Evolutionary conservation across 2,113 vertebrate genomes (phyloP).

Genomic region (Gymnorhina tibicen): DNA sequence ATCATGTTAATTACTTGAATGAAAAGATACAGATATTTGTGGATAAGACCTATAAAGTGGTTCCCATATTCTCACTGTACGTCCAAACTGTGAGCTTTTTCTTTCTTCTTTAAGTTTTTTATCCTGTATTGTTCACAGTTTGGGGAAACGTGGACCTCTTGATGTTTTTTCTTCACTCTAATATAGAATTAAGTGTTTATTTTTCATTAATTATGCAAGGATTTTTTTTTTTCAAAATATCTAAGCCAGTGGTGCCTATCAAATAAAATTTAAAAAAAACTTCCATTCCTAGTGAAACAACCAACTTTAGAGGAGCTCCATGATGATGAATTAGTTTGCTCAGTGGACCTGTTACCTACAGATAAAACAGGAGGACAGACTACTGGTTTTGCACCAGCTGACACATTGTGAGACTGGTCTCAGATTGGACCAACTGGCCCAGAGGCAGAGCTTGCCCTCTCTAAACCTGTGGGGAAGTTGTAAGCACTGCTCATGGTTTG

Average conservation of each 20-base stretch:
- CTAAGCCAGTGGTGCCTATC: neutral
- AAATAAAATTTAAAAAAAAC: neutral
- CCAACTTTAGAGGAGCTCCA: neutral
- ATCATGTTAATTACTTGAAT: conserved; percentile 21
- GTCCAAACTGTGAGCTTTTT: neutral
- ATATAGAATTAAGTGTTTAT: neutral
- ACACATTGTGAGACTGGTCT: neutral
- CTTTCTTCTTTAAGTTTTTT: neutral
- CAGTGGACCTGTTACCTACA: neutral
- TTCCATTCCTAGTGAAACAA: neutral
- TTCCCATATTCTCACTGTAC: neutral
- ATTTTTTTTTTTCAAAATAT: neutral
- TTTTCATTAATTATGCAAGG: neutral
- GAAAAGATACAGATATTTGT: neutral
- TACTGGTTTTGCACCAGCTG: neutral
- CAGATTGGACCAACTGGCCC: neutral
- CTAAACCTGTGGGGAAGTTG: neutral
- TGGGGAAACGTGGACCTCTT: neutral
- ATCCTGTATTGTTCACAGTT: neutral
- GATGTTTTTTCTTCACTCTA: neutral
- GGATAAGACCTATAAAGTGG: neutral
- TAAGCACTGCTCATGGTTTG: neutral
- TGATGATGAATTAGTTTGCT: neutral
- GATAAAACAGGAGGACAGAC: neutral
- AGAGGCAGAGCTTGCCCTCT: neutral